Evolutionary conservation across 2,113 vertebrate species (phyloP).

Genomic region (Hydrolagus affinis): DNA sequence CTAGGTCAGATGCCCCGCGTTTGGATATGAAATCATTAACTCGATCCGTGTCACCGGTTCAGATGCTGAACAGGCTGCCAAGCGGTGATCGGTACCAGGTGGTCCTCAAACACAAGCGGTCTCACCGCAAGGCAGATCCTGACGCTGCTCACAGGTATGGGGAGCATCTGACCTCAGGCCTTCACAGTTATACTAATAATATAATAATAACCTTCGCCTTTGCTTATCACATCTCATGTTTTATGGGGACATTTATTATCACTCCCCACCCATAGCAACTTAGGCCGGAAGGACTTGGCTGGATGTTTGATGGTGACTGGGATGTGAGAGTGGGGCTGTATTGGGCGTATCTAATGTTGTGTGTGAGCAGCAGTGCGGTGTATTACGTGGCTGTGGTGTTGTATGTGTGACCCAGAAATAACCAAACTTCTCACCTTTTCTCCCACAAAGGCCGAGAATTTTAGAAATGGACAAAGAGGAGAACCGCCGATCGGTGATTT

Average conservation of each 20-base stretch:
- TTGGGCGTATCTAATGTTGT: no score
- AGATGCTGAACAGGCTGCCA: conserved; percentile 58
- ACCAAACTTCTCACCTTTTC: background rate
- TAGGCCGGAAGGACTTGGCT: no score
- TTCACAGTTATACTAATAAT: background rate
- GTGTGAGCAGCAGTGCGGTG: no score
- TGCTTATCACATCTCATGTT: background rate
- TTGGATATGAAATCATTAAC: conserved; percentile 72
- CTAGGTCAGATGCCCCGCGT: conserved; percentile 84
- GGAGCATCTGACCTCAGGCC: background rate
- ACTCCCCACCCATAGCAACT: no score
- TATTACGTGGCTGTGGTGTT: no score
- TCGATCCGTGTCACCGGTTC: conserved; percentile 58
- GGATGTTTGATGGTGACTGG: no score
- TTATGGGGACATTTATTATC: background rate
- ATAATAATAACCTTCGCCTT: background rate
- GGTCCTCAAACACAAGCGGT: conserved; percentile 83
- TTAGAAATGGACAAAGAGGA: conserved; percentile 98
- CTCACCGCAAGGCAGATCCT: conserved; percentile 85
- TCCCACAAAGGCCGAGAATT: conserved; percentile 69
- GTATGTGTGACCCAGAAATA: background rate
- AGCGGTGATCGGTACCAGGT: conserved; percentile 62
- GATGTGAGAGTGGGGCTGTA: no score
- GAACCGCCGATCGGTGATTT: conserved; percentile 76
- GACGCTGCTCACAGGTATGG: conserved; percentile 84